These are phyloP conservation scores for Augochlorella aurata DNA, from an alignment of 2,888 invertebrate species.

Conservation along the genomic window DNA sequence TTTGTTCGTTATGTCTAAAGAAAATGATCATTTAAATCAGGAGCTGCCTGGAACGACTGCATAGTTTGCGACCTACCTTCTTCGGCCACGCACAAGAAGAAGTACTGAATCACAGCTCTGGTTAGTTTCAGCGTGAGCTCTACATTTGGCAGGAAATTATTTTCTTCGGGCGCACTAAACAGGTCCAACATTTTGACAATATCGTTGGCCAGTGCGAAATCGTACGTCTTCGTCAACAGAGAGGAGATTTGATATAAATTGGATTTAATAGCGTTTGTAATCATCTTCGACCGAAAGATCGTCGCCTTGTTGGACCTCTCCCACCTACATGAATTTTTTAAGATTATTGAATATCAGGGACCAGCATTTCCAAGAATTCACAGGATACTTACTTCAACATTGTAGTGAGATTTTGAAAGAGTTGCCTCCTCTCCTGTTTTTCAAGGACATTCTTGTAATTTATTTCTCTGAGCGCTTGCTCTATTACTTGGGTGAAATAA, in stretches of 20 bases:
- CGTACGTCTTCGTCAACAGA: constrained; percentile 79
- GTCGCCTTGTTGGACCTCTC: constrained; percentile 83
- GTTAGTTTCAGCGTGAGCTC: constrained; percentile 88
- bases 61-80: constrained; percentile 82
- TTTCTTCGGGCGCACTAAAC: constrained; percentile 85
- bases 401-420: constrained; percentile 82
- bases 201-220: constrained; percentile 82
- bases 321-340: constrained; percentile 83
- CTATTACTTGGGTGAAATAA: constrained; percentile 77
- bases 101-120: constrained; percentile 88
- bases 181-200: constrained; percentile 86
- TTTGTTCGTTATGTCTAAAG: constrained; percentile 85
- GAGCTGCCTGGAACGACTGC: neutral
- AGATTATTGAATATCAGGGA: neutral
- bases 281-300: constrained; percentile 80
- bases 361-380: no score
- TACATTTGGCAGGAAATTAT: constrained; percentile 85
- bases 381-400: constrained; percentile 76
- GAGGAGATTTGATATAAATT: constrained; percentile 82
- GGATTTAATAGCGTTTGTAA: constrained; percentile 82
- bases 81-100: constrained; percentile 88
- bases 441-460: constrained; percentile 71
- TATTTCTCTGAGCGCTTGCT: constrained; percentile 77
- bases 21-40: neutral
- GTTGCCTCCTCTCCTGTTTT: constrained; percentile 78